Evolutionary conservation across 1,140 invertebrate genomes (phyloP).

Genomic region (Tribolium castaneum): DNA sequence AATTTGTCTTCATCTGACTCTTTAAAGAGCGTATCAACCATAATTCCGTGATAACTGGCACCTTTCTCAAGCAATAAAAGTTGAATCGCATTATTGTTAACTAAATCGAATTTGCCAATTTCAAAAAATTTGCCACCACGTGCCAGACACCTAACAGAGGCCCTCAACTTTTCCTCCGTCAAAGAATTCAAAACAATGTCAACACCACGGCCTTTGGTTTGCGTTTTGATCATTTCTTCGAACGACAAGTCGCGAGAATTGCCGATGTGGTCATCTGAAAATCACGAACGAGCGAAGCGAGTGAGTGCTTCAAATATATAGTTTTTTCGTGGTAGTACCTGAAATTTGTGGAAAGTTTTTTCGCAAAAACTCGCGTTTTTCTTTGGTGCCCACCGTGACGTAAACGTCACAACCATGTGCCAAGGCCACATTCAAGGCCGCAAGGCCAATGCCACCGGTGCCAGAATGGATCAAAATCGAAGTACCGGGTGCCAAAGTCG

Average conservation of each 20-base stretch:
- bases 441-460: slow-evolving; percentile 88
- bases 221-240: slow-evolving; percentile 74
- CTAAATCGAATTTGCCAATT: slow-evolving; percentile 84
- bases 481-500: background rate
- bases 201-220: slow-evolving; percentile 75
- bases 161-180: slow-evolving; percentile 80
- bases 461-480: slow-evolving; percentile 80
- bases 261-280: slow-evolving; percentile 69
- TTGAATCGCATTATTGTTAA: slow-evolving; percentile 73
- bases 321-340: background rate
- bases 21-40: slow-evolving; percentile 75
- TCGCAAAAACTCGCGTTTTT: slow-evolving; percentile 82
- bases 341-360: slow-evolving; percentile 73
- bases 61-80: slow-evolving; percentile 85
- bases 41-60: slow-evolving; percentile 87
- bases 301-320: too few relatives aligned
- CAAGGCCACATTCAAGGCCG: slow-evolving; percentile 83
- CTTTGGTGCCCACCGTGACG: slow-evolving; percentile 79
- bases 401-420: slow-evolving; percentile 77
- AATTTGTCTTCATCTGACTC: background rate
- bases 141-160: slow-evolving; percentile 83
- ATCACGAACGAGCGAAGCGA: background rate
- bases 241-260: slow-evolving; percentile 80
- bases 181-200: slow-evolving; percentile 84
- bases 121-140: slow-evolving; percentile 78